Evolutionary conservation across 2,888 invertebrate species (phyloP).

Genomic region (Zhuqinia jingwanae): DNA sequence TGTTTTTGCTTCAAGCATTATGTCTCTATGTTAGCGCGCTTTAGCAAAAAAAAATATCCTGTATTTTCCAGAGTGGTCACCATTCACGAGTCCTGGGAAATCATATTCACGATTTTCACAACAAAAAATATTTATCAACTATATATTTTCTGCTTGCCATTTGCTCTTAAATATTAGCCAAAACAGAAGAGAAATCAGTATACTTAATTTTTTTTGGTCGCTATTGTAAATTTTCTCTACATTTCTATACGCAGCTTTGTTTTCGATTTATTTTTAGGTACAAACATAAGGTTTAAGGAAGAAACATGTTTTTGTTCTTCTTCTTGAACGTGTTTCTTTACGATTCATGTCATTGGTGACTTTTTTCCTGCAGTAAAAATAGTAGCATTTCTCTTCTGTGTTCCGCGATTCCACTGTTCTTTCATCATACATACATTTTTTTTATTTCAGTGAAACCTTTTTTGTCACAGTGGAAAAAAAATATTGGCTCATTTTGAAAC

Average conservation of each 20-base stretch:
- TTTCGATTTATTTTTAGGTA: too few relatives aligned
- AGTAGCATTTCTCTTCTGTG: too few relatives aligned
- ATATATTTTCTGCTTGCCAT: neutral
- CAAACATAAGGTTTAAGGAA: neutral
- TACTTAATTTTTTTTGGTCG: too few relatives aligned
- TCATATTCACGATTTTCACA: neutral
- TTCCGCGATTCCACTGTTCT: too few relatives aligned
- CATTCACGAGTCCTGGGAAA: neutral
- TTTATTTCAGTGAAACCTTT: neutral
- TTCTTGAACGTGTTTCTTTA: too few relatives aligned
- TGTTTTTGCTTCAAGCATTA: conserved; percentile 24
- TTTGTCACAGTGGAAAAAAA: conserved; percentile 47
- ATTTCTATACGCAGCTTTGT: too few relatives aligned
- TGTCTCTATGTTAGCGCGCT: neutral
- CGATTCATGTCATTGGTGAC: too few relatives aligned
- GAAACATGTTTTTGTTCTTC: neutral
- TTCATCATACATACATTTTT: too few relatives aligned
- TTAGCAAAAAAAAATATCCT: conserved; percentile 20
- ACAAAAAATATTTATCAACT: neutral
- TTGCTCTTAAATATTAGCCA: neutral
- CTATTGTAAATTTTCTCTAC: too few relatives aligned
- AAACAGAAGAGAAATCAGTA: too few relatives aligned
- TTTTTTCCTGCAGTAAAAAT: too few relatives aligned
- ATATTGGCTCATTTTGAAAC: conserved; percentile 39
- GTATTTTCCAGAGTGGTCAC: conserved; percentile 55